Evolutionary conservation across 2,888 invertebrate genomes (phyloP).

Genomic region (Podabrus alpinus): DNA sequence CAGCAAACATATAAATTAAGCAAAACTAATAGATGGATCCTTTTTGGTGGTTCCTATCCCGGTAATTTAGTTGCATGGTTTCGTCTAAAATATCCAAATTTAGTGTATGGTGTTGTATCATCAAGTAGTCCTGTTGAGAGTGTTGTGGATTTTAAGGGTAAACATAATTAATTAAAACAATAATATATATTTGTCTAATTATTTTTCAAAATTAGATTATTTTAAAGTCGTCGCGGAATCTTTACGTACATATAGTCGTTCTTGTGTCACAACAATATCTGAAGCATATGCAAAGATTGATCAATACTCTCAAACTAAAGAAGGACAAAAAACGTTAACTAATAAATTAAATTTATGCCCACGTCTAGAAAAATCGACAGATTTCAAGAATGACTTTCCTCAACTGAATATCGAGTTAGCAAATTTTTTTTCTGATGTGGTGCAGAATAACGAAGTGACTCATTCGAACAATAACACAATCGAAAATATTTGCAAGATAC

Average conservation of each 20-base stretch:
- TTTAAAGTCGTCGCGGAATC: conserved; percentile 79
- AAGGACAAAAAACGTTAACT: conserved; percentile 67
- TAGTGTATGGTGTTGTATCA: background rate
- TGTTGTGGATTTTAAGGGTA: background rate
- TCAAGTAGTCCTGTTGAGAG: background rate
- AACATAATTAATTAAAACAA: background rate
- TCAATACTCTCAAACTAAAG: conserved; percentile 63
- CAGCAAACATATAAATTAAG: background rate
- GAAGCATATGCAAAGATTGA: conserved; percentile 69
- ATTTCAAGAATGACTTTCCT: conserved; percentile 68
- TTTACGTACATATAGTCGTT: conserved; percentile 67
- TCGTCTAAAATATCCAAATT: background rate
- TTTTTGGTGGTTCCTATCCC: background rate
- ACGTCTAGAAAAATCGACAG: conserved; percentile 66
- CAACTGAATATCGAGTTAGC: conserved; percentile 82
- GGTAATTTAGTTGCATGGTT: background rate
- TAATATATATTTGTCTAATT: no score
- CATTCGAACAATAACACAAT: conserved; percentile 61
- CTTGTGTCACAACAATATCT: conserved; percentile 70
- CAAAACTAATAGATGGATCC: background rate
- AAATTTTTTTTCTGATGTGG: conserved; percentile 85
- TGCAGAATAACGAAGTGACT: conserved; percentile 95
- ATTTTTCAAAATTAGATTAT: conserved; percentile 81
- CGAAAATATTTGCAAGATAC: background rate
- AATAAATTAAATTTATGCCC: conserved; percentile 79